phyloP scores from a whole-genome alignment of 2,888 invertebrate species.

The Phanerotoma sp. region DNA sequence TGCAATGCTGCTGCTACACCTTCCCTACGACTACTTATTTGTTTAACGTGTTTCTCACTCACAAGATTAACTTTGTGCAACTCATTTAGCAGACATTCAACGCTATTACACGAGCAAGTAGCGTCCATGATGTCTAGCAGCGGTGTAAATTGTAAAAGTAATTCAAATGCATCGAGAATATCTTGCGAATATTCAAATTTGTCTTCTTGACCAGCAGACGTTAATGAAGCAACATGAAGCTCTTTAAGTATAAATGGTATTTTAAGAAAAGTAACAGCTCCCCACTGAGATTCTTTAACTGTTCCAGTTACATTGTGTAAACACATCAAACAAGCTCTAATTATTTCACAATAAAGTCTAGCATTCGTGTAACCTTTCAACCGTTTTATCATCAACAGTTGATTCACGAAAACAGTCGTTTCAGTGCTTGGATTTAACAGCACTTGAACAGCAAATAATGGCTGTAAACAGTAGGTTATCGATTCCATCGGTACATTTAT shows the following conservation, averaged over 20 bases:
- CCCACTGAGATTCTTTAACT: slow-evolving; percentile 87
- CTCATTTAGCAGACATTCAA: slow-evolving; percentile 81
- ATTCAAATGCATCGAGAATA: slow-evolving; percentile 80
- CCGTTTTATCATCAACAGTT: slow-evolving; percentile 80
- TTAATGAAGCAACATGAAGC: slow-evolving; percentile 64
- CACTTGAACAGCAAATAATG: slow-evolving; percentile 81
- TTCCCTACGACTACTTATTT: slow-evolving; percentile 68
- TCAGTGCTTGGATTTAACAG: slow-evolving; percentile 83
- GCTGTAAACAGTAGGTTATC: slow-evolving; percentile 75
- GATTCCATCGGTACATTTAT: slow-evolving; percentile 64
- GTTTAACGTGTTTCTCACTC: slow-evolving; percentile 74
- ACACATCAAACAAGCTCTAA: slow-evolving; percentile 87
- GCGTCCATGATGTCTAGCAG: slow-evolving; percentile 87
- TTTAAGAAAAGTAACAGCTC: slow-evolving; percentile 91
- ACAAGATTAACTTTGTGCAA: slow-evolving; percentile 78
- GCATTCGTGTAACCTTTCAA: slow-evolving; percentile 81
- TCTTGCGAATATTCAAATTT: slow-evolving; percentile 72
- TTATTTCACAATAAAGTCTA: slow-evolving; percentile 83
- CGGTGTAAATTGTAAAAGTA: slow-evolving; percentile 80
- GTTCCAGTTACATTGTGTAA: slow-evolving; percentile 83
- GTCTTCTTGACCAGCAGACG: slow-evolving; percentile 54
- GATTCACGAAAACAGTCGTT: slow-evolving; percentile 76
- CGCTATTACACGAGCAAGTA: slow-evolving; percentile 84
- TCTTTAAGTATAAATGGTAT: slow-evolving; percentile 79
- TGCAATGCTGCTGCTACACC: slow-evolving; percentile 65